Evolutionary conservation across 2,797 vertebrate genomes (phyloP), one percentile per base, ranked within the genome.

Genomic region (Amniataba percoides): DNA sequence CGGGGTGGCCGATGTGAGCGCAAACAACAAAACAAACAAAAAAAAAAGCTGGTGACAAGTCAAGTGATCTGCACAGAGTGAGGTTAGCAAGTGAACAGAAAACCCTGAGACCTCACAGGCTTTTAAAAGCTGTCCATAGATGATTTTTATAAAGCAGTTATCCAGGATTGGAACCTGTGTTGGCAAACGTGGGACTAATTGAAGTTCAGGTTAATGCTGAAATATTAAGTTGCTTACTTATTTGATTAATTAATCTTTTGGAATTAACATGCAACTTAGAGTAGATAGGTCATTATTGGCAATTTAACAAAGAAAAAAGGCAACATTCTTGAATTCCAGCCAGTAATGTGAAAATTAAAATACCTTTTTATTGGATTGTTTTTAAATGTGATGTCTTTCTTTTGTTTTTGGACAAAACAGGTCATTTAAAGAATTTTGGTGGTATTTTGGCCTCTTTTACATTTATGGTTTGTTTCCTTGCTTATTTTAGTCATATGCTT

Each of bases 111-210:
- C 34, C 51, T 27, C 46, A 43, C 3, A 11, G 1, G 10, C 25
- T 57, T 60, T 73, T 53, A 58, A 53, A 52, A 53, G 36, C 51
- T 62, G 43, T 19, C 18, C 23, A 31, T 36, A 67, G 25, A 27
- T 45, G 49, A 61, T n/a, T 13, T 67, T 36, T 25, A 1, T 49
- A 3, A 70, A 14, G 19, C 43, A 60, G 64, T 40, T 53, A 25
- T 52, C 7, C 31, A 40, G 25, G 23, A 18, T 23, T 46, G 21
- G 21, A 59, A 25, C 11, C 5, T 21, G 34, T 12, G 5, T 15
- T 40, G 46, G 14, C 16, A 42, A 40, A 39, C 5, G 12, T 51
- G 19, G 23, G 49, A 21, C 21, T 2, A 45, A 52, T 21, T 31
- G 13, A 68, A 57, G 15, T 10, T 25, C 13, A 6, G 9, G 49